Conservation (phyloP, 2,797 vertebrate genomes). For the Echeneis naucrates region DNA sequence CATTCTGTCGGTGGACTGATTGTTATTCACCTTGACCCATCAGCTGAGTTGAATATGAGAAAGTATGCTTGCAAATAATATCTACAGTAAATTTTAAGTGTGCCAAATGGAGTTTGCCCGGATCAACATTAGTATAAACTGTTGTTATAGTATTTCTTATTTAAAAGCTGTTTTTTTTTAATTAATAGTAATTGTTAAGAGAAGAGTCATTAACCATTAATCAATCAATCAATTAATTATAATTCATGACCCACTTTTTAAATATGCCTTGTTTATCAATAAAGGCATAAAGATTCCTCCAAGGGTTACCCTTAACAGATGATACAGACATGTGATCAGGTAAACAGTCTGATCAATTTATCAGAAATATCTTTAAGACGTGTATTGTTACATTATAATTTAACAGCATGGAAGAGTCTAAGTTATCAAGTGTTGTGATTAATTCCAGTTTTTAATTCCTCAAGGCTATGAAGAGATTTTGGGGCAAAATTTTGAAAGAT, state of each 20-base stretch:
- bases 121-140: too few relatives aligned
- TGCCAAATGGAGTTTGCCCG: neutral
- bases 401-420: neutral
- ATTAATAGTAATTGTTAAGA: too few relatives aligned
- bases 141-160: too few relatives aligned
- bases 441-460: neutral
- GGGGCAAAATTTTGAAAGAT: neutral
- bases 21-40: too few relatives aligned
- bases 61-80: neutral
- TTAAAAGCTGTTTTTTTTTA: too few relatives aligned
- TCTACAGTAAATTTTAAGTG: neutral
- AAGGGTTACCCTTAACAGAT: too few relatives aligned
- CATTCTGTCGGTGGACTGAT: neutral
- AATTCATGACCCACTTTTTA: neutral
- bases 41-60: neutral
- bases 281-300: too few relatives aligned
- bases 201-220: neutral
- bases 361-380: neutral
- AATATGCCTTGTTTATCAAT: neutral
- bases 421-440: too few relatives aligned
- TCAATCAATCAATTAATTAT: neutral
- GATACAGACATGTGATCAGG: neutral
- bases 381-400: neutral
- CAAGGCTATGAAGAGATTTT: neutral
- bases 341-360: neutral